A percentile compares a stretch with the other conserved stretches of the same genome.
Conservation (phyloP, 2,888 invertebrate species). For the Nephrotoma flavescens region DNA sequence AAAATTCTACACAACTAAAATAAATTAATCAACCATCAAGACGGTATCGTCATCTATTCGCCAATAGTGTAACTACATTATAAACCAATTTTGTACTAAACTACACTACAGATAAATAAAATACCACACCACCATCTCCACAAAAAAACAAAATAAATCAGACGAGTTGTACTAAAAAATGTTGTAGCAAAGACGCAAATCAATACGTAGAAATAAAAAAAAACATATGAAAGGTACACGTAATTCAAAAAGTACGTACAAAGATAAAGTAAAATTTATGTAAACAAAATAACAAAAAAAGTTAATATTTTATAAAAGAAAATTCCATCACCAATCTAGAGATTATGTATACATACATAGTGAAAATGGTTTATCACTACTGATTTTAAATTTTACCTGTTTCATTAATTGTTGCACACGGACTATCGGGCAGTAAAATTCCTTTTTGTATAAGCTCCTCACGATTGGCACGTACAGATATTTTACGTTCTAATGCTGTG, state of each 20-base stretch:
- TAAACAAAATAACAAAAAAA: not conserved
- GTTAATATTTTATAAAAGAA: not conserved
- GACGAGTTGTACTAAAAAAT: not conserved
- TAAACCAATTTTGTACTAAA: not conserved
- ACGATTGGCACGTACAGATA: slow-evolving; percentile 94
- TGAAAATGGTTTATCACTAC: not conserved
- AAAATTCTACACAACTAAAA: not conserved
- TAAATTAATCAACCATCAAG: not conserved
- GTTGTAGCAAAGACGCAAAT: not conserved
- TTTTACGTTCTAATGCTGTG: slow-evolving; percentile 91
- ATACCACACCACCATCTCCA: not conserved
- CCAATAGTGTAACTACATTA: not conserved
- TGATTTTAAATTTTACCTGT: slow-evolving; percentile 42
- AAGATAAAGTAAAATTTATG: not conserved
- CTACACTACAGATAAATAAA: not conserved
- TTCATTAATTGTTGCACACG: slow-evolving; percentile 63
- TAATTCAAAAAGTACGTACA: not conserved
- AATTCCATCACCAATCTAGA: not conserved
- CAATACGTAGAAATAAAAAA: not conserved
- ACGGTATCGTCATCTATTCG: not conserved
- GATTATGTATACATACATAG: not conserved
- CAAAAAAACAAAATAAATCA: not conserved
- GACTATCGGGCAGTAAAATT: slow-evolving; percentile 81
- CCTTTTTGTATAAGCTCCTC: slow-evolving; percentile 96
- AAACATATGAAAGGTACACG: not conserved